Evolutionary conservation across 2,888 invertebrate species (phyloP), one percentile per base, ranked within the genome.

Genomic region (Venustoraphidia nigricollis): DNA sequence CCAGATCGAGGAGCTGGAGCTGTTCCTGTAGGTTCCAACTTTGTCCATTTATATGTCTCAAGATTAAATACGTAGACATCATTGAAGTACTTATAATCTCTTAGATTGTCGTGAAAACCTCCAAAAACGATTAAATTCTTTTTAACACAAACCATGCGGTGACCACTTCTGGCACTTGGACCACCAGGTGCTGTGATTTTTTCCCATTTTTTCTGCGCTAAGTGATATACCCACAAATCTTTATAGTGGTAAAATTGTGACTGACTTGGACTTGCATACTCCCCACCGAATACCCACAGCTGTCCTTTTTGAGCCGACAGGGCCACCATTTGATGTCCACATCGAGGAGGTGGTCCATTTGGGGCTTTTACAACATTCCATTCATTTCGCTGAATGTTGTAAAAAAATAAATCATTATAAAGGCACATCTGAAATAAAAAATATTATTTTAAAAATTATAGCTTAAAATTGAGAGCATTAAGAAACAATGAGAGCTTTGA

Each of bases 171-270:
- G 0, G 91, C 75, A n/a, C 83, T 83, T 0, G 94, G 95, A 0
- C 86, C 90, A 55, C 80, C 78, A 2, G 77, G 64, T 13, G 78
- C 72, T 50, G 73, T 73, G 58, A 86, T 73, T 72, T 92, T 91
- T 57, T 91, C 85, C 94, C 94, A 95, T 62, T 76, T 79, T 55
- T 81, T 81, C 0, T 76, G 74, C 39, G 74, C 72, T 0, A 91
- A 63, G 53, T 81, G 79, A 61, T 81, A 87, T 48, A 87, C 79
- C 93, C 94, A 95, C 0, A 95, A 69, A 62, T 95, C 94, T 60
- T 80, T 82, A 65, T 91, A 94, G 63, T 95, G 94, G 61, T 92
- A 84, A 65, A 92, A 95, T 66, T 94, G 94, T 13, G 86, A 80
- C 62, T 93, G 91, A 0, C 86, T 80, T 0, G 88, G 87, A 60